A percentile compares a stretch with the other conserved stretches of the same genome.
phyloP scores from a whole-genome alignment of 2,888 invertebrate species.

The Bembecia ichneumoniformis region DNA sequence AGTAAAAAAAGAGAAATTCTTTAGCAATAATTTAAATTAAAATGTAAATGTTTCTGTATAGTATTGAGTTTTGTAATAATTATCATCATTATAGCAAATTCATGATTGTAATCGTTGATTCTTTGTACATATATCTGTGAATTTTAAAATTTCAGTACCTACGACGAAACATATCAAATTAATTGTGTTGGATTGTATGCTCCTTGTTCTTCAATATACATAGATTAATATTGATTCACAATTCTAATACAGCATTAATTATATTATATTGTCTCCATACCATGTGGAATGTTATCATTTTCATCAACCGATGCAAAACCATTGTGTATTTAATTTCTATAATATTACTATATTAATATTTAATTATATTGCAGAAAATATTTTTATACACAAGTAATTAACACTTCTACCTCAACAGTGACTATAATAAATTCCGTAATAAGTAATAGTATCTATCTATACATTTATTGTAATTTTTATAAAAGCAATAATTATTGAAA shows the following conservation, averaged over 20 bases:
- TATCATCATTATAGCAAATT: conserved; percentile 15
- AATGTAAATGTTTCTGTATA: conserved; percentile 71
- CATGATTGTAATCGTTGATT: conserved; percentile 21
- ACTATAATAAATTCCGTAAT: conserved; percentile 19
- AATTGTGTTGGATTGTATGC: no score
- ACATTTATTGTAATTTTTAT: not conserved
- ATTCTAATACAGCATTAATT: conserved; percentile 27
- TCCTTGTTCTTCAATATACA: no score
- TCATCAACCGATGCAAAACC: conserved; percentile 25
- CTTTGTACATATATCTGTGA: conserved; percentile 47
- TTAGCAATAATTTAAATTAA: conserved; percentile 64
- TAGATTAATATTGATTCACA: conserved; percentile 33
- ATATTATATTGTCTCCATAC: conserved; percentile 24
- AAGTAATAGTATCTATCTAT: not conserved
- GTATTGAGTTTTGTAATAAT: conserved; percentile 46
- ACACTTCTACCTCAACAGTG: conserved; percentile 64
- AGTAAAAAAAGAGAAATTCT: conserved; percentile 66
- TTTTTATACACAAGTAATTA: conserved; percentile 65
- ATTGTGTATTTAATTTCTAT: conserved; percentile 44
- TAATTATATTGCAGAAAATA: conserved; percentile 68
- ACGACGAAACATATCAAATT: no score
- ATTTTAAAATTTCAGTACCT: conserved; percentile 16
- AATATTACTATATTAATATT: conserved; percentile 68
- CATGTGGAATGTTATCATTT: conserved; percentile 58
- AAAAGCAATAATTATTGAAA: conserved; percentile 9